Base-by-base conservation (phyloP, 2,888 invertebrate genomes). In the Coenonympha glycerion region DNA sequence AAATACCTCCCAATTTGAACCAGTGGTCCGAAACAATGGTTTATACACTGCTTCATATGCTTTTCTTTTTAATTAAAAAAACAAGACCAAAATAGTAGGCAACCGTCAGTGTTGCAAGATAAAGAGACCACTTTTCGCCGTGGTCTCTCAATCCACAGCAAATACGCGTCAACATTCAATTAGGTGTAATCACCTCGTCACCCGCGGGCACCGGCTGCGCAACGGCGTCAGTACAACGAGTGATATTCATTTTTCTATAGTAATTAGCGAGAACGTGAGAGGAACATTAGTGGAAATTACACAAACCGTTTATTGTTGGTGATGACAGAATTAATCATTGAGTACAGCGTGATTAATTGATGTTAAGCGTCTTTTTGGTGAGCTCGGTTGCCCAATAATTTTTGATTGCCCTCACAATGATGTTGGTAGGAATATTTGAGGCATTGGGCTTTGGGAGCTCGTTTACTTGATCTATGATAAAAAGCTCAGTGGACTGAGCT, bases 101-200 rank as follows among this genome's bases (percentile, higher is more conserved):
- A 9, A 8, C 16, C 31, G 31, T 9, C 16, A 33, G 9, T 33
- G 15, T 21, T 19, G 19, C 9, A 9, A 15, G 21, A 16, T 15
- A 2, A n/a, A n/a, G n/a, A n/a, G n/a, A 15, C 3, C 4, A 44
- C 18, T 19, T 19, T 46, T 36, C n/a, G 15, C 8, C 15, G 21
- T n/a, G 13, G 3, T 21, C 39, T 51, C 45, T 24, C 13, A 44
- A 40, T 45, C 48, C 26, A 49, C 51, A 33, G 52, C 52, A 46
- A 57, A 52, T 26, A 33, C 53, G 56, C 61, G 65, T 66, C 63
- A 59, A 65, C 68, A 66, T 70, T 74, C 72, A 75, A 75, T 76
- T 73, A 69, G 57, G 49, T 49, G 54, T 65, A 73, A 73, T 73
- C 67, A 71, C 69, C 65, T 63, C 68, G 65, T 69, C 68, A 60